Evolutionary conservation across 2,797 vertebrate species (phyloP).

Genomic region (Menidia menidia): DNA sequence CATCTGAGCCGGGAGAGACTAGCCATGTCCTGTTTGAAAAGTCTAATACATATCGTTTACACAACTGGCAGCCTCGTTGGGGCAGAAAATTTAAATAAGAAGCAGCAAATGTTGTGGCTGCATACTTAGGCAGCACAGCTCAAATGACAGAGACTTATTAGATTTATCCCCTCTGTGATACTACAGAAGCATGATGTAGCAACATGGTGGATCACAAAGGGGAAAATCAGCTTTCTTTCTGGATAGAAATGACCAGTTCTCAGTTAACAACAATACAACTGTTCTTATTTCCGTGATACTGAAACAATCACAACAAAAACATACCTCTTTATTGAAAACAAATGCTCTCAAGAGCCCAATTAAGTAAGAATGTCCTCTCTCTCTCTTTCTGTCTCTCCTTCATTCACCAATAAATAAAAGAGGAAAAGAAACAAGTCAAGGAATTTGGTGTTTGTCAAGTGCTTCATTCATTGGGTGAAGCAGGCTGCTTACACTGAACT

Average conservation of each 20-base stretch:
- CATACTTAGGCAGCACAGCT: neutral
- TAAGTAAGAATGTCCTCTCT: slow-evolving; percentile 60
- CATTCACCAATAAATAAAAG: slow-evolving; percentile 12
- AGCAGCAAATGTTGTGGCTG: no score
- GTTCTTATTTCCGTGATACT: no score
- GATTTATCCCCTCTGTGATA: neutral
- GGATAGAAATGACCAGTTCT: neutral
- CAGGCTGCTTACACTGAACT: neutral
- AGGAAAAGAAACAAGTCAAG: slow-evolving; percentile 5
- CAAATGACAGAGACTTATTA: neutral
- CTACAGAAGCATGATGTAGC: neutral
- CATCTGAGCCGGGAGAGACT: no score
- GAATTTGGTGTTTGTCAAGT: slow-evolving; percentile 30
- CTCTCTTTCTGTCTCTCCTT: slow-evolving; percentile 19
- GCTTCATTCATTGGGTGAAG: slow-evolving; percentile 33
- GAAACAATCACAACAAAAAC: slow-evolving; percentile 60
- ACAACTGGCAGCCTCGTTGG: no score
- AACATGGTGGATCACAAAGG: no score
- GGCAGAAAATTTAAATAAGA: no score
- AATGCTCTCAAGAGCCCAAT: slow-evolving; percentile 66
- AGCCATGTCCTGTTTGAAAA: no score
- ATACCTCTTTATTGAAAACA: slow-evolving; percentile 74
- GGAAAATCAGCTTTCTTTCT: neutral
- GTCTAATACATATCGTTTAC: no score
- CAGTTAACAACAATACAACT: neutral